Evolutionary conservation across 2,888 invertebrate species (phyloP).

Genomic region (Atethmia centrago): DNA sequence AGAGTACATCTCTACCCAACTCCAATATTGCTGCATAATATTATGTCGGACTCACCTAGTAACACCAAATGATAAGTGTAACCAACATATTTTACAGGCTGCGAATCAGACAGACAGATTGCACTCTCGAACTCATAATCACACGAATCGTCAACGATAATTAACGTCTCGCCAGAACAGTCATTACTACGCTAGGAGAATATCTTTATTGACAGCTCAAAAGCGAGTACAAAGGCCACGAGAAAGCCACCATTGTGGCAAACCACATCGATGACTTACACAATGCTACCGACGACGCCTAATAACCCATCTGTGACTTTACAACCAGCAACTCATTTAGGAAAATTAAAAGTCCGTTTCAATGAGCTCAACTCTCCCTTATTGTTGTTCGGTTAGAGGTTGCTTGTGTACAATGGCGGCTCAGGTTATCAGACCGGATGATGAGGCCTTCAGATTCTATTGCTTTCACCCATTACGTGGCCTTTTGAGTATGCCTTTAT

Average conservation of each 20-base stretch:
- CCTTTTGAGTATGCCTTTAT: slow-evolving; percentile 79
- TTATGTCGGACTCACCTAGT: slow-evolving; percentile 57
- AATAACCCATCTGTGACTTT: slow-evolving; percentile 80
- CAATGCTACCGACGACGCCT: slow-evolving; percentile 83
- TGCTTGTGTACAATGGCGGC: slow-evolving; percentile 82
- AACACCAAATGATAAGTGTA: slow-evolving; percentile 59
- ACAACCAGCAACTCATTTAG: slow-evolving; percentile 86
- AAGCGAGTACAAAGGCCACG: slow-evolving; percentile 77
- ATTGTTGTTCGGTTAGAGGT: slow-evolving; percentile 80
- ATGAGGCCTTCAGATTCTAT: slow-evolving; percentile 85
- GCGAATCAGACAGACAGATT: slow-evolving; percentile 64
- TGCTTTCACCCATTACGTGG: slow-evolving; percentile 87
- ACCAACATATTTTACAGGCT: slow-evolving; percentile 49
- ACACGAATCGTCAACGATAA: slow-evolving; percentile 75
- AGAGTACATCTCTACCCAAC: neutral
- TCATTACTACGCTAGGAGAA: slow-evolving; percentile 79
- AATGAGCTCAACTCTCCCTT: slow-evolving; percentile 82
- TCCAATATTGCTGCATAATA: neutral
- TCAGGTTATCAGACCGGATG: slow-evolving; percentile 89
- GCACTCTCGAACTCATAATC: slow-evolving; percentile 70
- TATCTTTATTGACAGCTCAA: slow-evolving; percentile 86
- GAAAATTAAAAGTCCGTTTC: slow-evolving; percentile 86
- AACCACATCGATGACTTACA: slow-evolving; percentile 79
- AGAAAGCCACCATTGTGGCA: slow-evolving; percentile 83
- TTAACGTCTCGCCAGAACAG: slow-evolving; percentile 76